These are phyloP conservation scores for Arvicanthis niloticus DNA, from an alignment of 2,113 vertebrate genomes.

Conservation along the genomic window DNA sequence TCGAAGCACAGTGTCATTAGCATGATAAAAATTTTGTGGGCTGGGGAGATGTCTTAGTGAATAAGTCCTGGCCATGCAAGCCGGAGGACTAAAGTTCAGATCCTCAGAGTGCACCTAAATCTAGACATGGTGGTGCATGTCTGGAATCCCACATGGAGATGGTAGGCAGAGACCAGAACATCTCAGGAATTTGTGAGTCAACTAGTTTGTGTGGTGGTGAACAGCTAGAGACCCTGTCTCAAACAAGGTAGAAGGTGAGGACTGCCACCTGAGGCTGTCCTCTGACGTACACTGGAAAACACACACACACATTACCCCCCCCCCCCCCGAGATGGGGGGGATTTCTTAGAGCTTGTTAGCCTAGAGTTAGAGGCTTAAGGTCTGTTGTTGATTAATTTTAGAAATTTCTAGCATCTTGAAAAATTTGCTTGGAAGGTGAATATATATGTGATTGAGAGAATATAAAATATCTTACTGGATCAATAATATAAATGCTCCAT, in stretches of 20 bases:
- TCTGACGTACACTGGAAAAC: background rate
- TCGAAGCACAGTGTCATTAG: constrained; percentile 41
- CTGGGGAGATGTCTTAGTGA: background rate
- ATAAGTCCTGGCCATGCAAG: background rate
- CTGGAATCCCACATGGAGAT: background rate
- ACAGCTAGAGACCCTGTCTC: background rate
- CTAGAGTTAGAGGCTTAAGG: background rate
- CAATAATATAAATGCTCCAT: background rate
- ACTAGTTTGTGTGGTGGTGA: background rate
- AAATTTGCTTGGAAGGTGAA: constrained; percentile 45
- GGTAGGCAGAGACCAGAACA: background rate
- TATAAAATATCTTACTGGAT: constrained; percentile 15
- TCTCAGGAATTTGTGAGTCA: background rate
- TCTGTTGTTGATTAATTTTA: constrained; percentile 25
- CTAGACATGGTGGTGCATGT: background rate
- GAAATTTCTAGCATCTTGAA: background rate
- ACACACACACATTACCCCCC: background rate
- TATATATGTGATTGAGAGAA: background rate
- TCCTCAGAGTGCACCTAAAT: background rate
- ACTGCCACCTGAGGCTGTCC: background rate
- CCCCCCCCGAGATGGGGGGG: background rate
- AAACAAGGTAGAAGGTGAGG: background rate
- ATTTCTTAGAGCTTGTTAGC: constrained; percentile 17
- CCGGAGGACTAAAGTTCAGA: background rate
- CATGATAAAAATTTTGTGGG: background rate